Percentiles rank a stretch among this genome's conserved stretches.
Conservation (phyloP, 2,888 invertebrate genomes). For the Imbricaverruca yamaguchii region DNA sequence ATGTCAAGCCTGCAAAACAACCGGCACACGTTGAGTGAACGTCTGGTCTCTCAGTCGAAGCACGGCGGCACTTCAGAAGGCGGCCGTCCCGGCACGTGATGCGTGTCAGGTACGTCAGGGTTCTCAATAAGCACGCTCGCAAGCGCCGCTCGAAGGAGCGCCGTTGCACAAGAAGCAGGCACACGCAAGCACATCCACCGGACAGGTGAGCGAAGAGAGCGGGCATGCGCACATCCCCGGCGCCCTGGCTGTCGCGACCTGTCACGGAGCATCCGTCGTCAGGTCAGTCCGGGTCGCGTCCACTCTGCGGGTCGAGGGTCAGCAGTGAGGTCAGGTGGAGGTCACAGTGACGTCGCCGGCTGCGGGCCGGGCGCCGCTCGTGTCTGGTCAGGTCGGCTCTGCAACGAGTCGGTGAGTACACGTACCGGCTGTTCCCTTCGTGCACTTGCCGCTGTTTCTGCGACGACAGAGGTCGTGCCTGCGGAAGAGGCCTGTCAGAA, state of each 20-base stretch:
- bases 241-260: too few species aligned
- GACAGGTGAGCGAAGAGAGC: too few species aligned
- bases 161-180: neutral
- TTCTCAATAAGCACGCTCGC: neutral
- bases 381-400: neutral
- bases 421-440: slow-evolving; percentile 97
- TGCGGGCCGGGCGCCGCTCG: neutral
- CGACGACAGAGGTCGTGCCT: slow-evolving; percentile 98
- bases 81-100: too few species aligned
- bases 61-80: too few species aligned
- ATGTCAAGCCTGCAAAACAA: slow-evolving; percentile 84
- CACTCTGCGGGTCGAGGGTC: neutral
- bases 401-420: slow-evolving; percentile 25
- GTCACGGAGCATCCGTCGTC: too few species aligned
- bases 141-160: neutral
- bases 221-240: too few species aligned
- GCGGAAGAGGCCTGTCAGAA: slow-evolving; percentile 42
- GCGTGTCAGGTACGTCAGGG: too few species aligned
- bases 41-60: neutral
- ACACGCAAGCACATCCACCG: too few species aligned
- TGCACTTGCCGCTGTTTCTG: slow-evolving; percentile 93
- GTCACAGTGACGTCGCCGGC: neutral
- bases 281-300: too few species aligned
- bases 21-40: neutral
- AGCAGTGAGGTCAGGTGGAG: neutral